Conservation (phyloP, 2,888 invertebrate genomes). For the Piscicola geometra region DNA sequence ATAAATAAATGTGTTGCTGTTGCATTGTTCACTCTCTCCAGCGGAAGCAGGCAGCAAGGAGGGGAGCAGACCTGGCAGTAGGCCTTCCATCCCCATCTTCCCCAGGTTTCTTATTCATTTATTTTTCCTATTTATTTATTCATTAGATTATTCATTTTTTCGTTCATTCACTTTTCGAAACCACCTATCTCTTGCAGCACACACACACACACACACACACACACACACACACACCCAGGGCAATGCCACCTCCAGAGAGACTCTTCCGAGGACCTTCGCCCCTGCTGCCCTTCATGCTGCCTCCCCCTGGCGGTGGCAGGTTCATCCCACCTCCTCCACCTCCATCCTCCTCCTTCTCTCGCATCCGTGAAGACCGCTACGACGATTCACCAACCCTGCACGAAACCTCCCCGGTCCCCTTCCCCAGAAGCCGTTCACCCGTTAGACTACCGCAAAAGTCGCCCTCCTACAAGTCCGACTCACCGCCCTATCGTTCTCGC, state of each 20-base stretch:
- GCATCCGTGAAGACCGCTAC: neutral
- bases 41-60: too few relatives aligned
- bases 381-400: neutral
- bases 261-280: neutral
- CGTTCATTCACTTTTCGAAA: neutral
- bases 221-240: neutral
- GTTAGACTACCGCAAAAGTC: neutral
- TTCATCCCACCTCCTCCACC: neutral
- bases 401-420: neutral
- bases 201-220: neutral
- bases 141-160: neutral
- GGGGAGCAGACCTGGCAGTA: neutral
- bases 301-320: neutral
- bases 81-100: neutral
- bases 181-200: neutral
- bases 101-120: neutral
- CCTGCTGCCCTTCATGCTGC: neutral
- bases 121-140: too few relatives aligned
- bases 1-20: too few relatives aligned
- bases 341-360: neutral
- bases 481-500: neutral
- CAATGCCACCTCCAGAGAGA: neutral
- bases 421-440: neutral
- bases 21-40: too few relatives aligned
- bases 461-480: neutral